Percentiles rank a stretch among this genome's conserved stretches.
Conservation (phyloP, 2,797 vertebrate species). For the Rallus crepitans region DNA sequence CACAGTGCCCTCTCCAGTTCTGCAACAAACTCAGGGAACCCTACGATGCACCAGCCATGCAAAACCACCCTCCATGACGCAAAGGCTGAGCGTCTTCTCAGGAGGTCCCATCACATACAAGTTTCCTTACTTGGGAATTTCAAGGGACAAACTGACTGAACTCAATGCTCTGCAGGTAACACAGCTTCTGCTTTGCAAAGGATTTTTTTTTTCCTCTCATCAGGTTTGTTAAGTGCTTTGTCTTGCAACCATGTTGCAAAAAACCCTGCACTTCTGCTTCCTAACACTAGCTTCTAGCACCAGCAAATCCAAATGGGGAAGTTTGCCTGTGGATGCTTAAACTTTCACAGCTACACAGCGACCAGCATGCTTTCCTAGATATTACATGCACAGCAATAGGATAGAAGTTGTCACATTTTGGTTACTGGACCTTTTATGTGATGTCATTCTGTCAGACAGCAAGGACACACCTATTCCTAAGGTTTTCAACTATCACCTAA, state of each 20-base stretch:
- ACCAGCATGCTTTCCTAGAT: background rate
- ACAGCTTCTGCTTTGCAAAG: background rate
- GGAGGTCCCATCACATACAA: background rate
- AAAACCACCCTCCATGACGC: background rate
- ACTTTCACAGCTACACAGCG: background rate
- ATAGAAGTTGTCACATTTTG: background rate
- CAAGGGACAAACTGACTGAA: background rate
- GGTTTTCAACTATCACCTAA: constrained; percentile 1
- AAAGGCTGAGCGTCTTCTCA: background rate
- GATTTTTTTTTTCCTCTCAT: background rate
- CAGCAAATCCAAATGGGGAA: background rate
- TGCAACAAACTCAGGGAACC: background rate
- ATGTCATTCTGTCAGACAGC: background rate
- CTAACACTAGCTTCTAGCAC: background rate
- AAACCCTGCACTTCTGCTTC: background rate
- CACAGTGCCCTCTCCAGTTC: constrained; percentile 72
- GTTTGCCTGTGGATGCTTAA: background rate
- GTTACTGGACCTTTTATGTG: background rate
- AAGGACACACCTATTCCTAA: background rate
- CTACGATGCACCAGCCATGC: background rate
- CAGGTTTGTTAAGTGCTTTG: background rate
- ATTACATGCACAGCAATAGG: background rate
- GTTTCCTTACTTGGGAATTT: background rate
- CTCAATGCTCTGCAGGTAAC: background rate
- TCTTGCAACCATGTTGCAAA: background rate